Conservation (phyloP, 2,797 vertebrate species). For the Pogoniulus pusillus region DNA sequence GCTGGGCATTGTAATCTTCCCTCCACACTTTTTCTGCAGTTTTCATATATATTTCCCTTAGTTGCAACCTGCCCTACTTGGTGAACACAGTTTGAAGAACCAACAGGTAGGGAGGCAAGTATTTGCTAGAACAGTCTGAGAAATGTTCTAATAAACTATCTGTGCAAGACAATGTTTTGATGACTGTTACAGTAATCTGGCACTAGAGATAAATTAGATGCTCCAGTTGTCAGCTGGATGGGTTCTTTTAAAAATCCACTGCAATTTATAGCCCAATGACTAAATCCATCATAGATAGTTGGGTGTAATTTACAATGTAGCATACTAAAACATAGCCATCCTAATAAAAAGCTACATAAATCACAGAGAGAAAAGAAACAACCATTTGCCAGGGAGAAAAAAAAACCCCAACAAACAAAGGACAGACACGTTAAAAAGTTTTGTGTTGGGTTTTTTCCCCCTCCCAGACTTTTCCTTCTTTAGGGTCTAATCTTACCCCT, state of each 20-base stretch:
- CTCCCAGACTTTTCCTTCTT: neutral
- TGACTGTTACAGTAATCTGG: neutral
- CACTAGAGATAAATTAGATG: constrained; percentile 13
- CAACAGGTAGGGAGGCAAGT: neutral
- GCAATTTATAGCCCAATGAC: neutral
- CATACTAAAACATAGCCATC: neutral
- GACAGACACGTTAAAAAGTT: neutral
- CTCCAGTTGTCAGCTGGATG: neutral
- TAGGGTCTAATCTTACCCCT: neutral
- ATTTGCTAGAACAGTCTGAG: neutral
- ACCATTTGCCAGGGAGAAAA: neutral
- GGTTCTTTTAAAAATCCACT: constrained; percentile 2
- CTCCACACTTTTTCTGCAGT: neutral
- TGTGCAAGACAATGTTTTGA: neutral
- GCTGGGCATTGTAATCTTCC: neutral
- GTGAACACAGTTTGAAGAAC: neutral
- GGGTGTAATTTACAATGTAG: neutral
- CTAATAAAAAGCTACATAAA: neutral
- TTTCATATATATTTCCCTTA: neutral
- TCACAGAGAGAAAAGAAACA: neutral
- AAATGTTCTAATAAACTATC: neutral
- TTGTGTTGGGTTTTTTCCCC: neutral
- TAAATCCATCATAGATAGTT: neutral
- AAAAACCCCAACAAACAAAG: too few relatives aligned
- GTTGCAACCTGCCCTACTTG: neutral